Percentiles rank a stretch among this genome's conserved stretches.
Evolutionary conservation across 2,113 vertebrate genomes (phyloP).

Genomic region (Chunga burmeisteri): DNA sequence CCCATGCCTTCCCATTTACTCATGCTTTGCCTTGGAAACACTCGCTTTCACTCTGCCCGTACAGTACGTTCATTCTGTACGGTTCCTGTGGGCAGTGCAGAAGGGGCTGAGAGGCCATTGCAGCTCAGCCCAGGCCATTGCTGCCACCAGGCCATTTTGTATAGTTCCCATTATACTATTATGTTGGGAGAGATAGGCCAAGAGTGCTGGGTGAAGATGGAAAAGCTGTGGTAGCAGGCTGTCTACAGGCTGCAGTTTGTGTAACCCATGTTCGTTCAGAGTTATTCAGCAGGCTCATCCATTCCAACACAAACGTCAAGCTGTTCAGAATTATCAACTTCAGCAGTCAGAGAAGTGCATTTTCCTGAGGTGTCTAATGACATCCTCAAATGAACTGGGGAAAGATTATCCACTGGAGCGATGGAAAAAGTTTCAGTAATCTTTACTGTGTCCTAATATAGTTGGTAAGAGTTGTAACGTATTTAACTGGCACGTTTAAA

Average conservation of each 20-base stretch:
- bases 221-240: background rate
- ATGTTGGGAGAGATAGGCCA: background rate
- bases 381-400: background rate
- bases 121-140: background rate
- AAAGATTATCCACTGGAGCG: background rate
- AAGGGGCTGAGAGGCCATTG: background rate
- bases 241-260: background rate
- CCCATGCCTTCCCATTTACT: background rate
- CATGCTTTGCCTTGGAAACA: background rate
- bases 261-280: background rate
- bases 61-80: background rate
- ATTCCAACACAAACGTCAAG: background rate
- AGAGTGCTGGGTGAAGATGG: background rate
- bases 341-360: background rate
- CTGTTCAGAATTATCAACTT: background rate
- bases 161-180: fast-evolving
- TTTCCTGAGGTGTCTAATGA: conserved; percentile 25
- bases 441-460: background rate
- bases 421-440: background rate
- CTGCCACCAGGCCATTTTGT: background rate
- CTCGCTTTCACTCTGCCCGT: fast-evolving
- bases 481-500: background rate
- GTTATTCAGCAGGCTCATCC: background rate
- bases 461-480: background rate
- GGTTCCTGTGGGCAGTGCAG: background rate